A percentile compares a stretch with the other conserved stretches of the same genome.
Conservation (phyloP, 1,140 invertebrate genomes). For the Pogonomyrmex californicus region DNA sequence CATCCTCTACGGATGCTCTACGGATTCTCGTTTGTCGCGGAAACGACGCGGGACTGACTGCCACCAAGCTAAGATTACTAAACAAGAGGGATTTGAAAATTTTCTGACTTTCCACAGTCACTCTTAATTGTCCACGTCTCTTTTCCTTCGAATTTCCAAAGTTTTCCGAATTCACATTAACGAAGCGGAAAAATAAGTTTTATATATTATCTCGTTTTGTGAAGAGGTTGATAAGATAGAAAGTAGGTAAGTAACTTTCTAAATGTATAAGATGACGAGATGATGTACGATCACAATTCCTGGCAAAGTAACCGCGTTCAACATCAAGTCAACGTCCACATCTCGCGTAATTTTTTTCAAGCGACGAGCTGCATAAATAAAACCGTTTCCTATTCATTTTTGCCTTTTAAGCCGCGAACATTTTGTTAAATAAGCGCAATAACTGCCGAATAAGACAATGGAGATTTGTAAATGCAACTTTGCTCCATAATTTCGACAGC, state of each 20-base stretch:
- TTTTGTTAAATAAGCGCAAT: neutral
- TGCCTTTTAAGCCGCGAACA: neutral
- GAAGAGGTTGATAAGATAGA: neutral
- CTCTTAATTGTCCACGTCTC: neutral
- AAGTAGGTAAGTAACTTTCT: neutral
- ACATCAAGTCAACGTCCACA: neutral
- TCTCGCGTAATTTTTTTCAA: conserved; percentile 13
- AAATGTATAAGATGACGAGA: neutral
- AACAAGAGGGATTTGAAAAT: conserved; percentile 28
- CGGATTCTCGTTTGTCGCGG: conserved; percentile 7
- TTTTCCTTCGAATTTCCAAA: neutral
- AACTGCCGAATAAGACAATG: neutral
- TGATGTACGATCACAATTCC: neutral
- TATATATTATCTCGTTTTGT: neutral
- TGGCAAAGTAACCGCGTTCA: neutral
- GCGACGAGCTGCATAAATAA: neutral
- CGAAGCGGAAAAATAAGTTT: neutral
- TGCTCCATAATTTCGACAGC: no score
- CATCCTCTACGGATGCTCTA: neutral
- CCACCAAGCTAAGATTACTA: conserved; percentile 4
- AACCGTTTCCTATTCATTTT: neutral
- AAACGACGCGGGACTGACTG: conserved; percentile 5
- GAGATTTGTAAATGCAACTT: neutral
- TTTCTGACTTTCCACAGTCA: neutral
- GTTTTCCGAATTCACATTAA: neutral